Evolutionary conservation across 2,797 vertebrate species (phyloP).

Genomic region (Anabacerthia variegaticeps): DNA sequence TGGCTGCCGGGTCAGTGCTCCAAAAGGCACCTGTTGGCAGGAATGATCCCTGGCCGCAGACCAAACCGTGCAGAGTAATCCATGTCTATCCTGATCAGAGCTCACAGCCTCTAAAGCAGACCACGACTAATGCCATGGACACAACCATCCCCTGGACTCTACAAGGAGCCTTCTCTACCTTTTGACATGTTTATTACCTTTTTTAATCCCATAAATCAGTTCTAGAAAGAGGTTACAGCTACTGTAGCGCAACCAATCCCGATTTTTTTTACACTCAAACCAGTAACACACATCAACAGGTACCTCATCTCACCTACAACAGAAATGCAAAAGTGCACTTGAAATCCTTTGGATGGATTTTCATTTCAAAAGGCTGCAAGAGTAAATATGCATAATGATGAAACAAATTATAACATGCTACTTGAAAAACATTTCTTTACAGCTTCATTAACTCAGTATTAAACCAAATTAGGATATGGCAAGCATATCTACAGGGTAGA

Average conservation of each 20-base stretch:
- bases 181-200: neutral
- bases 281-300: neutral
- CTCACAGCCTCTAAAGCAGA: no score
- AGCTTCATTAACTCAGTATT: constrained; percentile 23
- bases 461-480: neutral
- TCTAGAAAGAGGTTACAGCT: neutral
- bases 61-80: neutral
- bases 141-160: neutral
- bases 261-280: neutral
- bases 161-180: neutral
- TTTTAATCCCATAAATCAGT: neutral
- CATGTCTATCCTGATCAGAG: neutral
- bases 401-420: neutral
- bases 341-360: neutral
- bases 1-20: neutral
- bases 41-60: neutral
- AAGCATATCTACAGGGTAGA: neutral
- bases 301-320: neutral
- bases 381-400: neutral
- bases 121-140: fast-evolving
- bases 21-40: neutral
- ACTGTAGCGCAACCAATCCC: neutral
- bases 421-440: neutral
- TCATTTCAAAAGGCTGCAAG: neutral
- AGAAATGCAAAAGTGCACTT: neutral